These are phyloP conservation scores for Microplitis deprimator DNA, from an alignment of 2,888 invertebrate genomes.

Conservation along the genomic window DNA sequence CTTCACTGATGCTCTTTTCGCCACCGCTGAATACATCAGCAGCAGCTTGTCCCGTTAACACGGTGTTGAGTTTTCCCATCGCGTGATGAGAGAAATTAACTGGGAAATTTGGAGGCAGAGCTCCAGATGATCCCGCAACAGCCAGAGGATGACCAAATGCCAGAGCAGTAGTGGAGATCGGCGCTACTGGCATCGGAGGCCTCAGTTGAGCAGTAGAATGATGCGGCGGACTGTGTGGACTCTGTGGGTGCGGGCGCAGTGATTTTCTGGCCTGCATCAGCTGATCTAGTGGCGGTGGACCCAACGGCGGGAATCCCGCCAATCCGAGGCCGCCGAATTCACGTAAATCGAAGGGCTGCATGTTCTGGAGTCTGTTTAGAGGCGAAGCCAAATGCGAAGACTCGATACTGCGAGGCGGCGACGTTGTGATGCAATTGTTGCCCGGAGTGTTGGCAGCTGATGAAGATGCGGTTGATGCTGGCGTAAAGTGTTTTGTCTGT, in stretches of 20 bases:
- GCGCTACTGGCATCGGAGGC: constrained; percentile 64
- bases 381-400: constrained; percentile 77
- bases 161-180: constrained; percentile 63
- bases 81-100: constrained; percentile 65
- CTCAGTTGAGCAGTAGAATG: constrained; percentile 61
- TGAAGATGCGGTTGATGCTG: constrained; percentile 41
- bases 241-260: constrained; percentile 61
- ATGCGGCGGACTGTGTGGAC: constrained; percentile 66
- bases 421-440: constrained; percentile 75
- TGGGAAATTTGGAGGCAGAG: constrained; percentile 66
- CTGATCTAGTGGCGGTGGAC: constrained; percentile 56
- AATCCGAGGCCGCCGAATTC: constrained; percentile 79
- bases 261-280: constrained; percentile 59
- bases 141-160: constrained; percentile 66
- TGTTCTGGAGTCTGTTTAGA: constrained; percentile 90
- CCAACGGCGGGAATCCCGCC: constrained; percentile 74
- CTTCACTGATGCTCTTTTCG: constrained; percentile 72
- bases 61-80: constrained; percentile 59
- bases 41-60: constrained; percentile 52
- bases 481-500: constrained; percentile 71
- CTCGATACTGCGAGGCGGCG: constrained; percentile 73
- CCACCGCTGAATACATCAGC: constrained; percentile 64
- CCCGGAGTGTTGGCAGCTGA: constrained; percentile 59
- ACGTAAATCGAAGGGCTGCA: constrained; percentile 96
- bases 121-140: constrained; percentile 65